These are phyloP conservation scores for Gymnocheta viridis DNA, from an alignment of 2,888 invertebrate species.

Conservation along the genomic window DNA sequence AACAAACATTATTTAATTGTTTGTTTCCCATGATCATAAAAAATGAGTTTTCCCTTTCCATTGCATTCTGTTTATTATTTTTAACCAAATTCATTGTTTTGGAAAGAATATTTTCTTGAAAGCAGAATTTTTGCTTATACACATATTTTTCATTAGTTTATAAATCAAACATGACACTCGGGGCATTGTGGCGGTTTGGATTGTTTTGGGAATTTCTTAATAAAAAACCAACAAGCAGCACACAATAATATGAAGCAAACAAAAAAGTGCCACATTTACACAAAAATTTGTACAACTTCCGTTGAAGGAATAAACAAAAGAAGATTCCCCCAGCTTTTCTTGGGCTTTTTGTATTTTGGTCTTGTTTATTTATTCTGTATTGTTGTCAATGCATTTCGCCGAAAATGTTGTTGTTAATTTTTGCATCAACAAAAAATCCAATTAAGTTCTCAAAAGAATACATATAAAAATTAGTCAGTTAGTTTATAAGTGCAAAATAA, in stretches of 20 bases:
- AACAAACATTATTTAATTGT: constrained; percentile 14
- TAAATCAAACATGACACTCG: constrained; percentile 66
- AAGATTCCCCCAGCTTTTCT: constrained; percentile 39
- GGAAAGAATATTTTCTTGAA: constrained; percentile 40
- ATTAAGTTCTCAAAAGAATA: constrained; percentile 56
- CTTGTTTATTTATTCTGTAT: constrained; percentile 34
- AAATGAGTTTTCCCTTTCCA: neutral
- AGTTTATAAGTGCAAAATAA: neutral
- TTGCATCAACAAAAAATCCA: constrained; percentile 61
- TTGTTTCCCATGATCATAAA: constrained; percentile 45
- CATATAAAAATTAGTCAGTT: constrained; percentile 29
- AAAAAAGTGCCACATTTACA: constrained; percentile 54
- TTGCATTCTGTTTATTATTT: constrained; percentile 14
- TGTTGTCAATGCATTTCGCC: constrained; percentile 64
- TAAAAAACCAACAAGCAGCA: constrained; percentile 13
- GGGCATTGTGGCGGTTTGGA: constrained; percentile 38
- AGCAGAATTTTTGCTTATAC: constrained; percentile 51
- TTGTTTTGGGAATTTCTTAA: constrained; percentile 22
- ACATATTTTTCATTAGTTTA: constrained; percentile 56
- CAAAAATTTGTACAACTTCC: constrained; percentile 68
- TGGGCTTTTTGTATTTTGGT: constrained; percentile 9
- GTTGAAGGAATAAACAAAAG: constrained; percentile 50
- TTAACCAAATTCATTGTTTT: constrained; percentile 23
- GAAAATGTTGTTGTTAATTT: constrained; percentile 69
- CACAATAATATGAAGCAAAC: constrained; percentile 24